Evolutionary conservation across 2,113 vertebrate species (phyloP).

Genomic region (Euleptes europaea): DNA sequence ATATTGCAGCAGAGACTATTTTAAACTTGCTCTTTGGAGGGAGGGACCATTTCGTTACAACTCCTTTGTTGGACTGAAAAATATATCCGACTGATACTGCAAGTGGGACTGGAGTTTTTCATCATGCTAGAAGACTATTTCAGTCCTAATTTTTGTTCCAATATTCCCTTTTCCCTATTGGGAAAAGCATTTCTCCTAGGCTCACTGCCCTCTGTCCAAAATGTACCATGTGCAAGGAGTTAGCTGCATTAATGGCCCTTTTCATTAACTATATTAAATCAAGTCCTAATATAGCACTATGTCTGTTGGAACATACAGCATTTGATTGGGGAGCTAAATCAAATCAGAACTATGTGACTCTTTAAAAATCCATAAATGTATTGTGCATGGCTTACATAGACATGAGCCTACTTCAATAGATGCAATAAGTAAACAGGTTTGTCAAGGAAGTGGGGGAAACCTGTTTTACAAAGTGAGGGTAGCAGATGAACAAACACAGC

Average conservation of each 20-base stretch:
- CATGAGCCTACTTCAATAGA: too few relatives aligned
- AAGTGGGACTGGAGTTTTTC: not conserved
- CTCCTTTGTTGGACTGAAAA: conserved; percentile 45
- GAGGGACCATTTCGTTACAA: conserved; percentile 52
- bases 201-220: not conserved
- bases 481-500: too few relatives aligned
- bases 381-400: too few relatives aligned
- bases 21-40: conserved; percentile 63
- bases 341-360: not conserved
- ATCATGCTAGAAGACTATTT: not conserved
- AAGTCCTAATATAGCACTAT: not conserved
- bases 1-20: conserved; percentile 64
- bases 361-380: not conserved
- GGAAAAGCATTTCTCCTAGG: not conserved
- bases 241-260: not conserved
- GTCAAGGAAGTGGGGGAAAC: too few relatives aligned
- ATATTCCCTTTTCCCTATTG: not conserved
- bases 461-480: too few relatives aligned
- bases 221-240: not conserved
- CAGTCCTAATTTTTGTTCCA: not conserved
- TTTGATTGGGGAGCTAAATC: not conserved
- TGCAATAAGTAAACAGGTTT: too few relatives aligned
- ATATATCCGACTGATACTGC: conserved; percentile 4
- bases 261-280: too few relatives aligned
- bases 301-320: not conserved